Evolutionary conservation across 1,140 invertebrate species (phyloP).

Genomic region (Orius laevigatus): DNA sequence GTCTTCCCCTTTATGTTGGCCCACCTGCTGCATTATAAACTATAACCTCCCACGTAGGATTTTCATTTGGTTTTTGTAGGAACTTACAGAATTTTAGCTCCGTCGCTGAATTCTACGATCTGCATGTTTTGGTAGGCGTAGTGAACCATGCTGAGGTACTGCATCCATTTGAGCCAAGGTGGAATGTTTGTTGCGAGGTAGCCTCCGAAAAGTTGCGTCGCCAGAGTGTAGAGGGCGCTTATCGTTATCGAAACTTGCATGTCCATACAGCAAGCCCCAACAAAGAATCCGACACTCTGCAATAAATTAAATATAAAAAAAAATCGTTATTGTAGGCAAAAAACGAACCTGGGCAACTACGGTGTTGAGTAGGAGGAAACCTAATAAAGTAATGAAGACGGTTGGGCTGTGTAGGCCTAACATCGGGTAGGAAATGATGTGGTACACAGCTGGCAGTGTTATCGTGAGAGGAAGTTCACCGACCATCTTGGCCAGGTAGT

Average conservation of each 20-base stretch:
- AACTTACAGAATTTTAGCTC: conserved; percentile 48
- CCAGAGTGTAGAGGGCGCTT: conserved; percentile 61
- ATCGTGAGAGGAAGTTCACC: conserved; percentile 65
- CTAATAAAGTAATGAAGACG: conserved; percentile 52
- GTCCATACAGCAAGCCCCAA: conserved; percentile 65
- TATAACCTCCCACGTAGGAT: no score
- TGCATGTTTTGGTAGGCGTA: conserved; percentile 79
- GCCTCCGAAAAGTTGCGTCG: conserved; percentile 66
- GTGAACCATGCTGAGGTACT: conserved; percentile 63
- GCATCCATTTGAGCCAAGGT: conserved; percentile 60
- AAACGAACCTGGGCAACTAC: conserved; percentile 50
- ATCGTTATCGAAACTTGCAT: conserved; percentile 66
- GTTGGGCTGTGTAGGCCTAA: conserved; percentile 42
- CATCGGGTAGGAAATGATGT: conserved; percentile 65
- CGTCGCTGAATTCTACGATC: conserved; percentile 62
- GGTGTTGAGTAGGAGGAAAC: conserved; percentile 57
- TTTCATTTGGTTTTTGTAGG: no score
- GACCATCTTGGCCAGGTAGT: conserved; percentile 73
- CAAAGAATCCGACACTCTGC: conserved; percentile 68
- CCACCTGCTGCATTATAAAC: no score
- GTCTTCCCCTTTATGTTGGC: no score
- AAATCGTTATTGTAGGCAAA: background rate
- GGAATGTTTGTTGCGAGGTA: conserved; percentile 66
- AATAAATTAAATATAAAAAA: conserved; percentile 14
- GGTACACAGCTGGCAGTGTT: conserved; percentile 60